Base-by-base conservation (phyloP, 53 echinoderm and acorn worm genomes). In the Zoroaster sp. region DNA sequence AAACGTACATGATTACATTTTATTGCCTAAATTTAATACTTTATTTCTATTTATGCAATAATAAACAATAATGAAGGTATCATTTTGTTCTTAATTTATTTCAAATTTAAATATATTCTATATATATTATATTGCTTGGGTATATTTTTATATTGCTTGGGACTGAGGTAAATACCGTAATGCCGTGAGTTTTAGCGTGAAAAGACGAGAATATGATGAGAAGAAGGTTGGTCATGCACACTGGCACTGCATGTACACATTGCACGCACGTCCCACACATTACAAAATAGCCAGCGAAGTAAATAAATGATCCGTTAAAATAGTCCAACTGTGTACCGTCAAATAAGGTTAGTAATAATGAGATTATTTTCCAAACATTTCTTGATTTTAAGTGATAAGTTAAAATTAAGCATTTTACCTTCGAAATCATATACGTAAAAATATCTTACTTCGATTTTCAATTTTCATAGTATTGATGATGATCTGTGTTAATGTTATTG, bases 141-240 rank as follows among this genome's bases (percentile, higher is more conserved):
- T 23, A 7, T 39, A 23, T 40, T 39, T 41, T n/a, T 40, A 18
- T 44, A 66, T 41, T 55, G 31, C 25, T 25, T 17, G 21, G 11
- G 40, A 66, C 80, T 80, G 39, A 23, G 81, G 81, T 81, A 81
- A 81, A 55, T 31, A 12, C 6, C 12, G 30, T 45, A 40, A 66
- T 67, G 43, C 8, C 68, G 32, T 33, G 81, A 40, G 42, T 40
- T 40, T 67, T 81, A 32, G 23, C 81, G 81, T 39, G 81, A 81
- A 81, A 40, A 37, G 23, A 12, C 81, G 81, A 81, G 81, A 81
- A 30, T 63, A 65, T 80, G 59, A 74, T 74, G 40, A 38, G 28
- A n/a, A 40, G 40, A 59, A 66, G 80, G 66, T 35, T 55, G 55
- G 80, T 23, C 76, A 37, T 17, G 25, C 4, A 13, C 47, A 46